phyloP scores from a whole-genome alignment of 2,888 invertebrate genomes.

The Girardia tigrina region DNA sequence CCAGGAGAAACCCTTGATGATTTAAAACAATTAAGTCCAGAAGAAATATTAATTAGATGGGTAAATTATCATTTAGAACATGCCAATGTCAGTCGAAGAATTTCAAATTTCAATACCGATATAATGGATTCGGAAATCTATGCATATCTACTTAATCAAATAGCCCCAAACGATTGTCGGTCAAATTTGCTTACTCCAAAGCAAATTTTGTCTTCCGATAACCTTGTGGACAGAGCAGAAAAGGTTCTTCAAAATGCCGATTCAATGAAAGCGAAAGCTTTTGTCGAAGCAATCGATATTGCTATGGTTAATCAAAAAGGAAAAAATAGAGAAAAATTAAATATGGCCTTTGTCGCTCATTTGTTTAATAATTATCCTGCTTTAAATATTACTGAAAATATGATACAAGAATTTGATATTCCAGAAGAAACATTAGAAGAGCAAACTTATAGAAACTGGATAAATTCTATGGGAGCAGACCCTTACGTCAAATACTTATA shows the following conservation, averaged over 20 bases:
- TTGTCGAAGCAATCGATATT: conserved; percentile 84
- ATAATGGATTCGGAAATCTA: conserved; percentile 92
- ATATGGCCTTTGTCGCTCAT: conserved; percentile 95
- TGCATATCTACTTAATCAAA: conserved; percentile 78
- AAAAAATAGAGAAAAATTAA: conserved; percentile 59
- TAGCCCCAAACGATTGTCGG: conserved; percentile 71
- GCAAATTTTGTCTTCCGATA: conserved; percentile 36
- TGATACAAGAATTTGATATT: conserved; percentile 56
- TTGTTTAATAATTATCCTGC: conserved; percentile 93
- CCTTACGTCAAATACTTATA: conserved; percentile 95
- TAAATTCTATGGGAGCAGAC: conserved; percentile 93
- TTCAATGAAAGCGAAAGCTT: conserved; percentile 82
- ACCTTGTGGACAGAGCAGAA: conserved; percentile 61
- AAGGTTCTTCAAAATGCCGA: conserved; percentile 89
- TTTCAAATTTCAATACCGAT: conserved; percentile 81
- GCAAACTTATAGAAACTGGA: conserved; percentile 98
- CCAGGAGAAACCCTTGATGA: conserved; percentile 70
- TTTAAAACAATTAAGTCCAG: conserved; percentile 76
- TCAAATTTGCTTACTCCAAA: conserved; percentile 52
- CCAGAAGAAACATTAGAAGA: conserved; percentile 87
- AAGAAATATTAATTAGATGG: conserved; percentile 71
- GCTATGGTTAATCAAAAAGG: conserved; percentile 70
- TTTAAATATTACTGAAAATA: conserved; percentile 50
- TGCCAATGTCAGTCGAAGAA: conserved; percentile 64
- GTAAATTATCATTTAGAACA: conserved; percentile 83